Percentiles rank a stretch among this genome's conserved stretches.
These are phyloP conservation scores for Leptinotarsa tumamoca DNA, from an alignment of 2,888 invertebrate species.

Conservation along the genomic window DNA sequence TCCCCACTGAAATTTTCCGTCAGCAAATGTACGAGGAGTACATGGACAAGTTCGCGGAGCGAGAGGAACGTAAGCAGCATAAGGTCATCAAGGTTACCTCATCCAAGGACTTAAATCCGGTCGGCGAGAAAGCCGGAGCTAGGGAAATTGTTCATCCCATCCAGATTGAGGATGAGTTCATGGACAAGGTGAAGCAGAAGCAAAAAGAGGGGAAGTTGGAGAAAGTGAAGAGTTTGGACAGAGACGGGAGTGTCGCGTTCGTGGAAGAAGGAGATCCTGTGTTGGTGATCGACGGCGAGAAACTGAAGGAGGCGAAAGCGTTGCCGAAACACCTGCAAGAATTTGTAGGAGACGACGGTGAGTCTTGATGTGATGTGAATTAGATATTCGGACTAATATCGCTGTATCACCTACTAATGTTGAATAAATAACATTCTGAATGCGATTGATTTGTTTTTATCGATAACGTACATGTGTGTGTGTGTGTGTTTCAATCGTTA, in stretches of 20 bases:
- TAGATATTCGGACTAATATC: constrained; percentile 23
- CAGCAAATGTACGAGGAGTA: constrained; percentile 89
- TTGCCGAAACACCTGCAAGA: constrained; percentile 85
- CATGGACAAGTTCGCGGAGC: constrained; percentile 81
- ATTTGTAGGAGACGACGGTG: constrained; percentile 71
- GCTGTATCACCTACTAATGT: constrained; percentile 1
- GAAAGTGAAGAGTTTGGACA: constrained; percentile 51
- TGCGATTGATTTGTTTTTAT: constrained; percentile 35
- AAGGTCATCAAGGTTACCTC: constrained; percentile 85
- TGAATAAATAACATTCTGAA: constrained; percentile 34
- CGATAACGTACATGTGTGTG: constrained; percentile 26
- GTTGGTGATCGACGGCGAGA: constrained; percentile 76
- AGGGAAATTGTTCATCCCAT: constrained; percentile 65
- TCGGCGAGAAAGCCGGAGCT: constrained; percentile 39
- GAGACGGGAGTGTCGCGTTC: constrained; percentile 29
- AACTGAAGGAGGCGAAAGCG: constrained; percentile 73
- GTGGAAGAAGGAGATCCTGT: constrained; percentile 57
- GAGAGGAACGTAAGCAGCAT: constrained; percentile 82
- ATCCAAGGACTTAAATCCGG: constrained; percentile 46
- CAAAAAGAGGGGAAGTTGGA: constrained; percentile 70
- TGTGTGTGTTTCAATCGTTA: constrained; percentile 7
- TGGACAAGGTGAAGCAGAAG: constrained; percentile 79
- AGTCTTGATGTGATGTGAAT: constrained; percentile 34
- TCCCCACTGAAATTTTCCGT: constrained; percentile 77
- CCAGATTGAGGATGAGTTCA: constrained; percentile 81